Evolutionary conservation across 2,797 vertebrate species (phyloP), one percentile per base, ranked within the genome.

Genomic region (Oryzias dopingdopingensis): DNA sequence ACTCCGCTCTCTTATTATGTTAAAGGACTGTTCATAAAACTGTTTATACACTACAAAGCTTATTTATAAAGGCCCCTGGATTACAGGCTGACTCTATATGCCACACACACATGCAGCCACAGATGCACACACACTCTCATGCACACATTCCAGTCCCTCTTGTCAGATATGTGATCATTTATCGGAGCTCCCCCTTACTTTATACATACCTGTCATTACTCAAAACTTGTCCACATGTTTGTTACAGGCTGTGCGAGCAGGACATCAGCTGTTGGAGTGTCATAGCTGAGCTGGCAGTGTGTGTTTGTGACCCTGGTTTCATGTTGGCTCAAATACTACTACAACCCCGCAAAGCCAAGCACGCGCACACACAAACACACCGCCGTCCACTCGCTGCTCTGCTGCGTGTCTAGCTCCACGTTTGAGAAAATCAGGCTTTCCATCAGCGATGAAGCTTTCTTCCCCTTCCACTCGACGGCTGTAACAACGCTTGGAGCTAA

Each of bases 311-410:
- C 82, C 72, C 90, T 90, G 91, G 92, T 90, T 92, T 92, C 88
- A 91, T 93, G 91, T 89, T 94, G 92, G 93, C 91, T 93, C 89
- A 90, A 89, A 87, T 91, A 89, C 92, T 56, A 88, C 85, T 89
- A 74, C 89, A 85, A 81, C 80, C 52, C 89, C 89, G 91, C 89
- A 67, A 68, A 88, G 90, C 87, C 83, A 80, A 22, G 84, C 89
- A 17, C 89, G 88, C 83, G 89, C 90, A 88, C 86, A 81, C 70
- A 46, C 56, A 58, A 44, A 17, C 22, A 20, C 49, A 12, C 32
- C 10, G 10, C 10, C 32, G 32, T 37, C 10, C 32, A 45, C 0
- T n/a, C 46, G 40, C 61, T 47, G 52, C 54, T 53, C 42, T 47
- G 7, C 26, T 2, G 26, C 32, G 12, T 10, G 32, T 37, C 32